These are phyloP conservation scores for Noctua janthe DNA, from an alignment of 2,888 invertebrate species.

Conservation along the genomic window DNA sequence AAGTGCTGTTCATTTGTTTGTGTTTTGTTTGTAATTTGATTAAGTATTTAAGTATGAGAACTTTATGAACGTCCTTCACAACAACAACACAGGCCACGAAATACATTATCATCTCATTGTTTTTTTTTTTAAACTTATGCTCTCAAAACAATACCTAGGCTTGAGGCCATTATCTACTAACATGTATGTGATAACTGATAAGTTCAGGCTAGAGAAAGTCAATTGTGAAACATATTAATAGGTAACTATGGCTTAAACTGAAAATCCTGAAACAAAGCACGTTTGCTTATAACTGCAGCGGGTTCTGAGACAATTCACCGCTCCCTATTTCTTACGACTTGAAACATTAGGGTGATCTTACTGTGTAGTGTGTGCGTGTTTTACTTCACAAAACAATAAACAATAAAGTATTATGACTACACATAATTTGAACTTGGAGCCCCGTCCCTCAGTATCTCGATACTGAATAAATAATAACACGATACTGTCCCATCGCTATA, in stretches of 20 bases:
- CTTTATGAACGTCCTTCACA: not conserved
- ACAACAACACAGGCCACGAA: not conserved
- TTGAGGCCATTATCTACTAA: not conserved
- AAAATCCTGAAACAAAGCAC: not conserved
- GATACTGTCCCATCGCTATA: conserved; percentile 47
- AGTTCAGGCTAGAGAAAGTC: not conserved
- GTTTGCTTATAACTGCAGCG: not conserved
- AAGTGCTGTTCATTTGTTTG: conserved; percentile 30
- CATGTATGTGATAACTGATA: not conserved
- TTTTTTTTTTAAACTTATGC: too few species aligned
- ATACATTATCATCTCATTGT: not conserved
- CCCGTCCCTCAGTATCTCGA: conserved; percentile 23
- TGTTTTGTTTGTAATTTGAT: conserved; percentile 32
- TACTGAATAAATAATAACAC: conserved; percentile 56
- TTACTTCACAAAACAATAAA: conserved; percentile 21
- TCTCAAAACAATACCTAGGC: not conserved
- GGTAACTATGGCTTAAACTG: not conserved
- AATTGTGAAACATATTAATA: not conserved
- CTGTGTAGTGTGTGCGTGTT: not conserved
- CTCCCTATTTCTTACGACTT: not conserved
- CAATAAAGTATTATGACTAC: conserved; percentile 4
- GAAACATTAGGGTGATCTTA: not conserved
- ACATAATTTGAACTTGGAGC: conserved; percentile 3
- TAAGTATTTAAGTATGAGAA: not conserved
- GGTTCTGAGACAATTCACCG: not conserved